Evolutionary conservation across 2,113 vertebrate genomes (phyloP), one percentile per base, ranked within the genome.

Genomic region (Labrus mixtus): DNA sequence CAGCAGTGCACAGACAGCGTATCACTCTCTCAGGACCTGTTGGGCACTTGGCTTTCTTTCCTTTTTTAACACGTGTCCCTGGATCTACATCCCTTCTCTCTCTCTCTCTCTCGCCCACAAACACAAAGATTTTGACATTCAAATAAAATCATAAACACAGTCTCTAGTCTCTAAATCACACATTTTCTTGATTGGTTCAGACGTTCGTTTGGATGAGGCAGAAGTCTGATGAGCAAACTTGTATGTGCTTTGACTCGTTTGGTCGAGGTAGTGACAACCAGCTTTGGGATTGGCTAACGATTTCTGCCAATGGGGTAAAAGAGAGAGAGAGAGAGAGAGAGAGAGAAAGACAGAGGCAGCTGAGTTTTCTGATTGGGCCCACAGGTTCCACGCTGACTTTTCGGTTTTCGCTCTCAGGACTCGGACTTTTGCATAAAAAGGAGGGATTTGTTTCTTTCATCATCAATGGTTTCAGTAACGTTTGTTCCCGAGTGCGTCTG

Each of bases 371-470:
- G 92, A 93, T 93, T 93, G 87, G 84, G 57, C 88, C 82, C 76
- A 53, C 65, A 74, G 89, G 76, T 45, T 39, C 76, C 78, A 82
- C 79, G 15, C 81, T 58, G 73, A 72, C 70, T 25, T 25, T 25
- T 1, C 25, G 25, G 2, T 25, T 25, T 25, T 25, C 3, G 25
- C 25, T 67, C 33, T 3, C 61, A 0, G 68, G 79, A 89, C 87
- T 89, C 48, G 15, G 71, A 87, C 70, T 17, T 87, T 93, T 92
- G 92, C 92, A 92, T 93, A 91, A 91, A 91, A 91, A 87, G 22
- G 16, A 76, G 41, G 59, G 81, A 81, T 88, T 89, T 59, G n/a
- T 81, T 50, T 54, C 23, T 17, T 64, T 59, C 23, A 56, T 48
- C 41, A 68, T 87, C 84, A 82, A 78, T 87, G 84, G 89, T 82